These are phyloP conservation scores for Zelostemma sp. DNA, from an alignment of 1,140 invertebrate genomes.

Conservation along the genomic window DNA sequence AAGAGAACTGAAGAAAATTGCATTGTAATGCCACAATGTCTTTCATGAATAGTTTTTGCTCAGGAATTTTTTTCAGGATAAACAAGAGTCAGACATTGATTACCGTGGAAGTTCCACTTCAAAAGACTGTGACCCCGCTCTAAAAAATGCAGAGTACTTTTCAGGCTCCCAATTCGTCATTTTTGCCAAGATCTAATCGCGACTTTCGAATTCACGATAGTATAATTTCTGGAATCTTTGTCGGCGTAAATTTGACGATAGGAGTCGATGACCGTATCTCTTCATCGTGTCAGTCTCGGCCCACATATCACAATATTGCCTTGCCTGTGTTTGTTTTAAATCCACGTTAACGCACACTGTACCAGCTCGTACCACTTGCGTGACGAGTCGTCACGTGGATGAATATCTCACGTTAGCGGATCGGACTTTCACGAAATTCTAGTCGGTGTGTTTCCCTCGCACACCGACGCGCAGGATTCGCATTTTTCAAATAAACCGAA, in stretches of 20 bases:
- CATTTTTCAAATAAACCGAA: neutral
- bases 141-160: too few species aligned
- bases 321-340: conserved; percentile 1
- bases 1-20: too few species aligned
- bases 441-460: conserved; percentile 1
- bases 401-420: conserved; percentile 11
- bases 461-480: neutral
- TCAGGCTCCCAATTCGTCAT: too few species aligned
- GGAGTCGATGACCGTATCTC: conserved; percentile 36
- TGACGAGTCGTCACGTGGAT: conserved; percentile 32
- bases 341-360: conserved; percentile 18
- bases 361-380: conserved; percentile 37
- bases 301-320: conserved; percentile 32
- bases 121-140: too few species aligned
- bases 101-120: too few species aligned
- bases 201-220: too few species aligned
- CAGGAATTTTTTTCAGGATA: too few species aligned
- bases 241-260: conserved; percentile 4
- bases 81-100: too few species aligned
- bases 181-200: too few species aligned
- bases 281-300: conserved; percentile 24
- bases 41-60: too few species aligned
- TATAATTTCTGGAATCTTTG: too few species aligned
- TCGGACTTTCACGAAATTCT: conserved; percentile 28
- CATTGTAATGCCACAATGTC: too few species aligned